Evolutionary conservation across 2,888 invertebrate genomes (phyloP).

Genomic region (Shargacucullia verbasci): DNA sequence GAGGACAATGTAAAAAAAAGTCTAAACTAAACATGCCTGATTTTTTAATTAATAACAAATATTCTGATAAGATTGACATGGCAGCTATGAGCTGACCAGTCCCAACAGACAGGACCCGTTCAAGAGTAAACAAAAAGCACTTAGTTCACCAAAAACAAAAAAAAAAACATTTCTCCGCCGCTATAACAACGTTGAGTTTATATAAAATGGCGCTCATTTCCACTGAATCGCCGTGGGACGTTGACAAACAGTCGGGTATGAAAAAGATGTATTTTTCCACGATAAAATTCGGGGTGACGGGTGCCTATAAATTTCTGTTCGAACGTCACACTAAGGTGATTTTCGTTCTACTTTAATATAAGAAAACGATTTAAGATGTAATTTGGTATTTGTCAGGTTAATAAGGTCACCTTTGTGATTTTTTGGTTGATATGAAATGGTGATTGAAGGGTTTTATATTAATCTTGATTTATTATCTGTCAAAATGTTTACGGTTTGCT

Average conservation of each 20-base stretch:
- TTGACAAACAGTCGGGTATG: conserved; percentile 83
- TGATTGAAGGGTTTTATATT: background rate
- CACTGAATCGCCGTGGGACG: conserved; percentile 77
- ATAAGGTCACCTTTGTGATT: conserved; percentile 33
- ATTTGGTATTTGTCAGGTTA: conserved; percentile 54
- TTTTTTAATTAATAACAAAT: no score
- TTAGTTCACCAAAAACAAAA: conserved; percentile 56
- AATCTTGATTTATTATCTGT: no score
- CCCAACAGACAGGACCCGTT: no score
- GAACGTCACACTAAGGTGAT: conserved; percentile 59
- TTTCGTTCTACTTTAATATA: conserved; percentile 55
- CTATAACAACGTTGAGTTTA: conserved; percentile 70
- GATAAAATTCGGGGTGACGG: conserved; percentile 79
- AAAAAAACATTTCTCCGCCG: conserved; percentile 62
- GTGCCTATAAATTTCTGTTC: conserved; percentile 64
- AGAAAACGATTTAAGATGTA: conserved; percentile 53
- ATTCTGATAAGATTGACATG: no score
- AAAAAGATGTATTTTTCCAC: conserved; percentile 84
- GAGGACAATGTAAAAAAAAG: no score
- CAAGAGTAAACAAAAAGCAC: conserved; percentile 35
- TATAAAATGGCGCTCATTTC: conserved; percentile 81
- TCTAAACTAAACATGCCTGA: no score
- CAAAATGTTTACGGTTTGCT: no score
- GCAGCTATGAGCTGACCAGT: no score
- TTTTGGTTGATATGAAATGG: conserved; percentile 1